Conservation (phyloP, 2,113 vertebrate genomes). For the Cyprichromis sp. region DNA sequence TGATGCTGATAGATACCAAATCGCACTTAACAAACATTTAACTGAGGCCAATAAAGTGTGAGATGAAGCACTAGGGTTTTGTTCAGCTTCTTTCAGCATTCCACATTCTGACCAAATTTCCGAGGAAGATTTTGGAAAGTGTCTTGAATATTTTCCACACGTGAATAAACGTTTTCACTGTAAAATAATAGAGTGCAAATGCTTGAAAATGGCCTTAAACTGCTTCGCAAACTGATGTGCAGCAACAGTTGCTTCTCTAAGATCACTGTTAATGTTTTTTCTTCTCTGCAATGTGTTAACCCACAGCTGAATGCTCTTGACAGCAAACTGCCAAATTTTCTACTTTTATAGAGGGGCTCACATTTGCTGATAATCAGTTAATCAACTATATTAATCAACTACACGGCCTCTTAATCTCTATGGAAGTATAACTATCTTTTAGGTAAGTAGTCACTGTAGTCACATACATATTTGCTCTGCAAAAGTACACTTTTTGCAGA, state of each 20-base stretch:
- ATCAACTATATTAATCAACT: neutral
- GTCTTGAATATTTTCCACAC: neutral
- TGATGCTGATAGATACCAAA: neutral
- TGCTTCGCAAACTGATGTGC: neutral
- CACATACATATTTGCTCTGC: neutral
- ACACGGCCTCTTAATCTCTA: neutral
- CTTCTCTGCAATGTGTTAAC: neutral
- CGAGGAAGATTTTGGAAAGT: neutral
- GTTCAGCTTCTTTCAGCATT: neutral
- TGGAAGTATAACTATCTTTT: neutral
- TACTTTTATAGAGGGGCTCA: neutral
- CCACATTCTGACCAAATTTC: neutral
- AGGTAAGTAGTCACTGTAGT: accelerated
- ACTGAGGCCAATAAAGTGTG: neutral
- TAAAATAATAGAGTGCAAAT: neutral
- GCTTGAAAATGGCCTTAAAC: neutral
- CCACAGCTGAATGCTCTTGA: neutral
- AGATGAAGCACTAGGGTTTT: neutral
- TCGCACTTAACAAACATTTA: neutral
- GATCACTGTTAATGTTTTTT: neutral
- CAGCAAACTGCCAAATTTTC: neutral
- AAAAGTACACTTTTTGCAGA: neutral
- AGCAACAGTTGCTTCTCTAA: neutral
- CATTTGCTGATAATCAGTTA: neutral
- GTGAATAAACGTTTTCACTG: neutral